These are phyloP conservation scores for Lepidostoma basale DNA, from an alignment of 1,140 invertebrate species.

Conservation along the genomic window DNA sequence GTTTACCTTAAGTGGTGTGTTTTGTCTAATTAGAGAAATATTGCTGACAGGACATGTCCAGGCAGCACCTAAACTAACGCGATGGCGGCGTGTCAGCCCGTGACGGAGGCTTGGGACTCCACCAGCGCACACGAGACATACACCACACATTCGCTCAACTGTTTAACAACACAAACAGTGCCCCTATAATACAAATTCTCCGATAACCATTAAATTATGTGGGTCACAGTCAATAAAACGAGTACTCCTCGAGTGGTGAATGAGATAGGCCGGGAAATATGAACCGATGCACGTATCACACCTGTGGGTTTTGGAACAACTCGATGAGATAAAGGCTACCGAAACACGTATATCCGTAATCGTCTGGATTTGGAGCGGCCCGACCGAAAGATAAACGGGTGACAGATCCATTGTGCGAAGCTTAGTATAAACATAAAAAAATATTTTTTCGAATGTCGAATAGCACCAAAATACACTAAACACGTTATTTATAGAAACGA, in stretches of 20 bases:
- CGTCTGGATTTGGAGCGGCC: not conserved
- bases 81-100: too few species aligned
- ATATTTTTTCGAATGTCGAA: constrained; percentile 13
- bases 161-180: not conserved
- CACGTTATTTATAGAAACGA: constrained; percentile 27
- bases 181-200: not conserved
- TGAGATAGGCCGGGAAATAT: not conserved
- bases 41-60: too few species aligned
- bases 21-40: too few species aligned
- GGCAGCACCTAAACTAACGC: too few species aligned
- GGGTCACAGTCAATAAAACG: not conserved
- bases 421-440: constrained; percentile 19
- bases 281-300: not conserved
- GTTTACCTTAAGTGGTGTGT: too few species aligned
- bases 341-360: not conserved
- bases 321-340: not conserved
- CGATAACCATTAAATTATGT: not conserved
- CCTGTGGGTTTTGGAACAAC: not conserved
- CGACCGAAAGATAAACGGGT: constrained; percentile 10
- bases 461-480: constrained; percentile 28
- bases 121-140: too few species aligned
- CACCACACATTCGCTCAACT: not conserved
- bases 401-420: constrained; percentile 1
- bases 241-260: not conserved
- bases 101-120: too few species aligned